phyloP scores from a whole-genome alignment of 2,888 invertebrate genomes.

The Limnephilus lunatus region DNA sequence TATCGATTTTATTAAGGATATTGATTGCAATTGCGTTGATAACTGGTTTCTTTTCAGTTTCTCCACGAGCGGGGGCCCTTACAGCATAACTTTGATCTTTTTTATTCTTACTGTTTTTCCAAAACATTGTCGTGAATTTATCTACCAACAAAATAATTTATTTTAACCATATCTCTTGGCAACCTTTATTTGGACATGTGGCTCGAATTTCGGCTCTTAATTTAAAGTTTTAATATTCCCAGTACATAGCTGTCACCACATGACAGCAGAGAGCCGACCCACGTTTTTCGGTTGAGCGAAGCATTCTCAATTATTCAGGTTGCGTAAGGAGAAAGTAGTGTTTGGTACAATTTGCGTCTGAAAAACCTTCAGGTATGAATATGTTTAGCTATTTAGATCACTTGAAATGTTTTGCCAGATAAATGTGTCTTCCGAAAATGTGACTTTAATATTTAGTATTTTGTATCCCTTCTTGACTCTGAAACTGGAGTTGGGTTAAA shows the following conservation, averaged over 20 bases:
- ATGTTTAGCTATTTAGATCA: constrained; percentile 22
- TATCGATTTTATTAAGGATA: too few species aligned
- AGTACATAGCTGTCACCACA: constrained; percentile 49
- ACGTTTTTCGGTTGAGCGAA: constrained; percentile 50
- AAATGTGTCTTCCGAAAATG: constrained; percentile 9
- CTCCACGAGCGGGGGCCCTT: too few species aligned
- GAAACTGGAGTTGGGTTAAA: background rate
- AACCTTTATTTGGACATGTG: constrained; percentile 2
- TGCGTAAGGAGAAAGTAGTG: constrained; percentile 62
- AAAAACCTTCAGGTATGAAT: constrained; percentile 33
- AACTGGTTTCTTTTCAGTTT: too few species aligned
- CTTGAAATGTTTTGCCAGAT: constrained; percentile 12
- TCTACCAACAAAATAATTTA: background rate
- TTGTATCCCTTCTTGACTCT: background rate
- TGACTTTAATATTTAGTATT: background rate
- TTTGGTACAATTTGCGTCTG: constrained; percentile 55
- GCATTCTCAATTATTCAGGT: constrained; percentile 61
- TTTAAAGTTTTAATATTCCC: constrained; percentile 32
- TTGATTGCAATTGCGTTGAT: too few species aligned
- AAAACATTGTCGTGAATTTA: background rate
- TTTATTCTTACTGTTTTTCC: background rate
- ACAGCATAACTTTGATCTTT: background rate
- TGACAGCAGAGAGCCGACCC: constrained; percentile 17
- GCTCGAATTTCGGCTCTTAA: background rate
- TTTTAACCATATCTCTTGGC: background rate